Percentiles rank a stretch among this genome's conserved stretches.
Conservation (phyloP, 2,797 vertebrate species). For the Threskiornis aethiopicus region DNA sequence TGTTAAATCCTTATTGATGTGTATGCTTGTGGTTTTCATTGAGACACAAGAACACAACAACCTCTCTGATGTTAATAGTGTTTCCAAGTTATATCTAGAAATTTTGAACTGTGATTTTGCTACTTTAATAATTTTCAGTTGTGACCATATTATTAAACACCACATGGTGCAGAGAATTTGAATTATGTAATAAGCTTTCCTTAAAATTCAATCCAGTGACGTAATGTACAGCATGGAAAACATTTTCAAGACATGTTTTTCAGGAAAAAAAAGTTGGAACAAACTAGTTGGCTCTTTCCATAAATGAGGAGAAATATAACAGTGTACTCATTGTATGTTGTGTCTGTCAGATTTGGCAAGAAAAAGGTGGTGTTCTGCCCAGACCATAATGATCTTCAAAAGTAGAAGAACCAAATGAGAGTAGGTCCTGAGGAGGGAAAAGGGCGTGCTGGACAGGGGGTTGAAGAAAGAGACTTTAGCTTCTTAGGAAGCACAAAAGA, state of each 20-base stretch:
- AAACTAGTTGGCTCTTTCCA: background rate
- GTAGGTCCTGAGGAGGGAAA: background rate
- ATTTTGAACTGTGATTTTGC: background rate
- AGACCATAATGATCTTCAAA: background rate
- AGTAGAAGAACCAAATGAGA: background rate
- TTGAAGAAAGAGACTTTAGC: background rate
- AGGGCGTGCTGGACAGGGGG: background rate
- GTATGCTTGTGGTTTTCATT: background rate
- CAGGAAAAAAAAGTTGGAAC: background rate
- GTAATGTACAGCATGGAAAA: background rate
- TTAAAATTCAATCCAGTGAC: background rate
- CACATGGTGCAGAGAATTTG: background rate
- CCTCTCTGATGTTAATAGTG: background rate
- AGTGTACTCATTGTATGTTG: fast-evolving
- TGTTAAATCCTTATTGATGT: background rate
- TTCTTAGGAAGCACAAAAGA: background rate
- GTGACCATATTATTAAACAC: background rate
- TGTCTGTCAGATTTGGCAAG: background rate
- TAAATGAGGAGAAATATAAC: background rate
- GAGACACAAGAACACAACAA: background rate
- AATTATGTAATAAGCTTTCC: background rate
- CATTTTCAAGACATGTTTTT: background rate
- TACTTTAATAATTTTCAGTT: background rate
- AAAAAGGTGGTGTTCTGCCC: background rate
- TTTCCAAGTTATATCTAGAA: background rate